Conservation (phyloP, 2,888 invertebrate genomes). For the Boloria euphrosyne region DNA sequence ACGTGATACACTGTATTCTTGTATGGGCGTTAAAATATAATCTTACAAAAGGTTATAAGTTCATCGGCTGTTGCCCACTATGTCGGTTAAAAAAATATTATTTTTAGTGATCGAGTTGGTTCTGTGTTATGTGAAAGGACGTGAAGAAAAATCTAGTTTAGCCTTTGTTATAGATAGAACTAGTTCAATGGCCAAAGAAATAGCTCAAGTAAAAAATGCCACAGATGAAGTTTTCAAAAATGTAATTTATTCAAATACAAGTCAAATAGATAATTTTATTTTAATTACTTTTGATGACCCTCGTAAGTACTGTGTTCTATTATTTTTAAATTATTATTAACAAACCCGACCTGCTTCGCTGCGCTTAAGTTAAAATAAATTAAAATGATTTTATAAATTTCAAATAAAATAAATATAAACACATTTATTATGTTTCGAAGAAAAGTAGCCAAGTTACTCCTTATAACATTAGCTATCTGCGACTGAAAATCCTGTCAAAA, state of each 20-base stretch:
- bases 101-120: neutral
- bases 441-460: too few relatives aligned
- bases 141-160: slow-evolving; percentile 52
- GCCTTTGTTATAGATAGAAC: slow-evolving; percentile 65
- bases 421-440: too few relatives aligned
- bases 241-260: slow-evolving; percentile 49
- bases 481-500: too few relatives aligned
- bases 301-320: slow-evolving; percentile 46
- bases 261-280: slow-evolving; percentile 60
- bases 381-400: too few relatives aligned
- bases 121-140: slow-evolving; percentile 7
- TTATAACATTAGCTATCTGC: too few relatives aligned
- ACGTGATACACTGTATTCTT: neutral
- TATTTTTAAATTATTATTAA: too few relatives aligned
- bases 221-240: slow-evolving; percentile 56
- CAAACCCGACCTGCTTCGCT: too few relatives aligned
- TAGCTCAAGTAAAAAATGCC: slow-evolving; percentile 50
- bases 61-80: neutral
- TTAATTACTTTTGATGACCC: slow-evolving; percentile 65
- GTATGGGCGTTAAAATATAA: neutral
- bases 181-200: slow-evolving; percentile 55
- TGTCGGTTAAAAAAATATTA: slow-evolving; percentile 5
- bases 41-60: neutral
- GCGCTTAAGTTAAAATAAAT: too few relatives aligned
- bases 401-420: too few relatives aligned